These are phyloP conservation scores for Paratilapia polleni DNA, from an alignment of 2,113 vertebrate species.

Conservation along the genomic window DNA sequence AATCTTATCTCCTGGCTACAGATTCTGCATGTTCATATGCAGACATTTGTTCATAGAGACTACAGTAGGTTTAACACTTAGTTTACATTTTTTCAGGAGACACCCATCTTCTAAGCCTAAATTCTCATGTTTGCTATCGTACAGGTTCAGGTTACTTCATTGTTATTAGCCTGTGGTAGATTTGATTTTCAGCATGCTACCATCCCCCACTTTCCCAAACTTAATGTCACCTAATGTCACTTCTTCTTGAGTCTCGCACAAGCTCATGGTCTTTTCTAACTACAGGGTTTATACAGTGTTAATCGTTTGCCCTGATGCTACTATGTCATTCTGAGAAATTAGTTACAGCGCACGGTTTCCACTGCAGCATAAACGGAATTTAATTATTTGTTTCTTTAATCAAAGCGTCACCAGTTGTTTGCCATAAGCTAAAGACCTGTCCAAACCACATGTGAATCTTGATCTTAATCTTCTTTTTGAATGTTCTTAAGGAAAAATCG, in stretches of 20 bases:
- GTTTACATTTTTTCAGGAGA: neutral
- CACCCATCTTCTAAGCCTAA: neutral
- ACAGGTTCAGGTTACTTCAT: neutral
- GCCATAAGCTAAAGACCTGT: neutral
- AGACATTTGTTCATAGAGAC: neutral
- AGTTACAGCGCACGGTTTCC: slow-evolving; percentile 37
- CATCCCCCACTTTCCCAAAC: neutral
- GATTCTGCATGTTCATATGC: neutral
- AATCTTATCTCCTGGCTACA: neutral
- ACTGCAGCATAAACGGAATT: slow-evolving; percentile 25
- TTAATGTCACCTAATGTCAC: slow-evolving; percentile 7
- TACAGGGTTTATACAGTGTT: slow-evolving; percentile 27
- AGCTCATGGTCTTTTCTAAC: slow-evolving; percentile 30
- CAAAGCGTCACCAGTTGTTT: slow-evolving; percentile 18
- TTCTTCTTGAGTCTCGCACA: slow-evolving; percentile 34
- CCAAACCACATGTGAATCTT: neutral
- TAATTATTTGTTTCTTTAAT: slow-evolving; percentile 36
- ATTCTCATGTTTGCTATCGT: neutral
- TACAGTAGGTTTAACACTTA: neutral
- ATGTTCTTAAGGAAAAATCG: neutral
- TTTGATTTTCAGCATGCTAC: neutral
- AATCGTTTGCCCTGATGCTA: slow-evolving; percentile 26
- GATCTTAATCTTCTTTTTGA: neutral
- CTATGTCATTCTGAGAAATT: slow-evolving; percentile 36
- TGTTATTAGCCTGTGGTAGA: neutral